Base-by-base conservation (phyloP, 2,888 invertebrate species). In the Pasiphila rectangulata region DNA sequence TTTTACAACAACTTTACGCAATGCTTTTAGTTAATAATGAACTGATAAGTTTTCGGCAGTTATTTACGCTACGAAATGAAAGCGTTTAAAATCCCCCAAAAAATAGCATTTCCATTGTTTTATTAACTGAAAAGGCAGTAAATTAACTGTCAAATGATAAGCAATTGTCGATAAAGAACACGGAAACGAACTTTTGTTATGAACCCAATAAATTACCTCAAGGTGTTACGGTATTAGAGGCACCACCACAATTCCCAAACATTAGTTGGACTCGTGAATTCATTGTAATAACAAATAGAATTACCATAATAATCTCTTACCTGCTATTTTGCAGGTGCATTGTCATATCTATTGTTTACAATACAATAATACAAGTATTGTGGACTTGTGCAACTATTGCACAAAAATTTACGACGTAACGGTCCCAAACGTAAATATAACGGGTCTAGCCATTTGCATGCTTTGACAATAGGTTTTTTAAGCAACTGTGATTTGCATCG, bases 291-390 rank as follows among this genome's bases (percentile, higher is more conserved):
- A 43, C 48, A 43, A 42, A 43, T 48, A 58, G 55, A 63, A 84
- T 84, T 84, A 83, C 70, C 85, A 85, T 87, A 77, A 85, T 83
- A 87, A 87, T 86, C 76, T 73, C 67, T 79, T 86, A 87, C 85
- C 87, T 87, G 85, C 72, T 41, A 47, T 67, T 72, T 69, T 60
- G 69, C 85, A 86, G 85, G 87, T 86, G 83, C 75, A 82, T 79
- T 79, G 76, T 72, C 68, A 52, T 63, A 66, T 59, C 69, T 69
- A 60, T 79, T 76, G 75, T 79, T 69, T 71, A 69, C 58, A 58
- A 46, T 43, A 37, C 41, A 39, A 38, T 24, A 46, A 27, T 30
- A 36, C 43, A 39, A 45, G 61, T 62, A 70, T 78, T 76, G 75
- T 75, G 63, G 69, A 68, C 70, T 85, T 87, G 85, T 73, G 79